Percentiles rank a stretch among this genome's conserved stretches.
These are phyloP conservation scores for Cheiracanthium punctorium DNA, from an alignment of 2,888 invertebrate species.

Conservation along the genomic window DNA sequence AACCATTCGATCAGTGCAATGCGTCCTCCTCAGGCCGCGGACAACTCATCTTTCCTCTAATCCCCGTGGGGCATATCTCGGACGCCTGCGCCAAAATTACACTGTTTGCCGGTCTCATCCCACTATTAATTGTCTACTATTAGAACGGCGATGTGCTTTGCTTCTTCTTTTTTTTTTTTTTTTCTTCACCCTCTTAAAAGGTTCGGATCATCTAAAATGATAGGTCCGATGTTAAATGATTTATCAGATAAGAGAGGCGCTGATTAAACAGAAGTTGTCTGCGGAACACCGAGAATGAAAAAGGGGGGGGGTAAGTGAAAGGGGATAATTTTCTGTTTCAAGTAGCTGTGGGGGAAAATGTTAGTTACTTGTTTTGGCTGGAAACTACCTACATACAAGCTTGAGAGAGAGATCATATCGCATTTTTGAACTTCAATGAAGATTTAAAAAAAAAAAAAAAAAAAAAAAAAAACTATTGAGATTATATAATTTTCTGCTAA, in stretches of 20 bases:
- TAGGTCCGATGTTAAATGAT: constrained; percentile 50
- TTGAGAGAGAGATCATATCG: not conserved
- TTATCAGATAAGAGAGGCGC: constrained; percentile 27
- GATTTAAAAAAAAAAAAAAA: too few species aligned
- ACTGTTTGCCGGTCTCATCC: constrained; percentile 2
- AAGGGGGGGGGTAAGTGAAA: not conserved
- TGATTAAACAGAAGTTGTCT: constrained; percentile 21
- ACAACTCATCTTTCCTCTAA: not conserved
- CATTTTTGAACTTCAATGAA: too few species aligned
- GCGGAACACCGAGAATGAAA: not conserved
- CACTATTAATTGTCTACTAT: constrained; percentile 54
- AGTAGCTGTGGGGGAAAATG: not conserved
- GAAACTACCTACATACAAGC: not conserved
- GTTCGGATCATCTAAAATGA: constrained; percentile 35
- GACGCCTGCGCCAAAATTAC: constrained; percentile 9
- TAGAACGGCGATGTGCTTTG: constrained; percentile 30
- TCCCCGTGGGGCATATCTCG: constrained; percentile 1
- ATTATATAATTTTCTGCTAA: too few species aligned
- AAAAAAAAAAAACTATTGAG: too few species aligned
- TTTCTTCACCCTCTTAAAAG: not conserved
- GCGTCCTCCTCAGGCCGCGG: not conserved
- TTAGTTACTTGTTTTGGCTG: not conserved
- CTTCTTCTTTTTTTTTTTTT: constrained; percentile 14
- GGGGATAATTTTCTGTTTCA: not conserved
- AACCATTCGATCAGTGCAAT: not conserved